A percentile compares a stretch with the other conserved stretches of the same genome.
Evolutionary conservation across 2,888 invertebrate species (phyloP).

Genomic region (Campopleginae sp.): DNA sequence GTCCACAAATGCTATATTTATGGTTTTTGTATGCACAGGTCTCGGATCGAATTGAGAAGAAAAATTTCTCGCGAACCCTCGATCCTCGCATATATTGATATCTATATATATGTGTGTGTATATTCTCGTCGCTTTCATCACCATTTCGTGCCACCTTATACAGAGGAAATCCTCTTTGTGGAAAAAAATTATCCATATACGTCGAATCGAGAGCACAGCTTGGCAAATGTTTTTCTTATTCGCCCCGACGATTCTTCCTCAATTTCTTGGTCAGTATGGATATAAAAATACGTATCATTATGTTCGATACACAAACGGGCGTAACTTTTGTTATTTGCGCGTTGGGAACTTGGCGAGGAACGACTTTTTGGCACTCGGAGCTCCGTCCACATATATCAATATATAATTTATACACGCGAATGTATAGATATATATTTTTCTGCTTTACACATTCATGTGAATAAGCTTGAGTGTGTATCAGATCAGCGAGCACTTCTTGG

Average conservation of each 20-base stretch:
- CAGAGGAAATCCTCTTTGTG: conserved; percentile 49
- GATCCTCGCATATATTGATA: conserved; percentile 64
- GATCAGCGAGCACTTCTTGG: conserved; percentile 1
- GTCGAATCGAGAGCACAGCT: conserved; percentile 39
- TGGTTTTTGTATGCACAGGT: conserved; percentile 62
- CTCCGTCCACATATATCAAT: neutral
- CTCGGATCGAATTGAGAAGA: conserved; percentile 59
- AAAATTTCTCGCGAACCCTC: conserved; percentile 52
- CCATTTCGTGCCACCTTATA: conserved; percentile 34
- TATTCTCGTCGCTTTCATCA: conserved; percentile 18
- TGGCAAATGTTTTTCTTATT: conserved; percentile 62
- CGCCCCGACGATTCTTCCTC: conserved; percentile 31
- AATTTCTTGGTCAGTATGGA: conserved; percentile 28
- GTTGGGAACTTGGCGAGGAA: neutral
- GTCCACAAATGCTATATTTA: conserved; percentile 19
- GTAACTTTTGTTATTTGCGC: neutral
- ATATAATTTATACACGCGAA: neutral
- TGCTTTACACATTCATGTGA: neutral
- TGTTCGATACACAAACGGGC: neutral
- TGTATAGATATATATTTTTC: neutral
- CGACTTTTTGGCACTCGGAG: neutral
- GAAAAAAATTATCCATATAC: conserved; percentile 7
- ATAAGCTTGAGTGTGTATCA: neutral
- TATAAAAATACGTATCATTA: neutral
- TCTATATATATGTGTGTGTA: conserved; percentile 30